Evolutionary conservation across 2,797 vertebrate genomes (phyloP), one percentile per base, ranked within the genome.

Genomic region (Pseudopleuronectes americanus): DNA sequence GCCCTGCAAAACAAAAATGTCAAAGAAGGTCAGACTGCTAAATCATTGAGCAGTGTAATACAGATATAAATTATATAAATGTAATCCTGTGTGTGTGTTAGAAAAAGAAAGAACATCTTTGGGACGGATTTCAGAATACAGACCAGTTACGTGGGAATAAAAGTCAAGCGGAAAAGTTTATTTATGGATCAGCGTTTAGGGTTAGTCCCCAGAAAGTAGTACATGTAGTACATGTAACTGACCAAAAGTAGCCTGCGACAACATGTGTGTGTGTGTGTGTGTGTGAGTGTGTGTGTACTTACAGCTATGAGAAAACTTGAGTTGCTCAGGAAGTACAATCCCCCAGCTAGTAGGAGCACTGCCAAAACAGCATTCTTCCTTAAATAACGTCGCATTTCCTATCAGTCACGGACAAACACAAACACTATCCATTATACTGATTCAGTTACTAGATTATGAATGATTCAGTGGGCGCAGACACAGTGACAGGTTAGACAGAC

Each of bases 311-410:
- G 14, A 47, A 75, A 26, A 45, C 72, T 31, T 0, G 45, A 68
- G 0, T 62, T 68, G 28, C 12, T 54, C 0, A 80, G 24, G 8
- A 85, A 21, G 62, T 85, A 89, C 1, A 89, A 14, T 21, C 68
- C 81, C 0, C 58, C 43, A 3, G 57, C 0, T 2, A 90, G 10
- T 13, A 92, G 68, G 45, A 91, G 53, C 31, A 74, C 36, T 1
- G 51, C 73, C 57, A 87, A 10, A 47, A 71, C 22, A 9, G 45
- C 38, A 47, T 45, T 78, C 72, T 78, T 88, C 70, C 74, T 92
- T 22, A 57, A 55, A 69, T 74, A 26, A 61, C 64, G 79, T 54
- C 84, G 69, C 94, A 94, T 94, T 54, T 81, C 74, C 74, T 87
- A 6, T 24, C 1, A 66, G 2, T 31, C 3, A 41, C 6, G 1